These are phyloP conservation scores for Papilio elwesi DNA, from an alignment of 2,888 invertebrate genomes.

Conservation along the genomic window DNA sequence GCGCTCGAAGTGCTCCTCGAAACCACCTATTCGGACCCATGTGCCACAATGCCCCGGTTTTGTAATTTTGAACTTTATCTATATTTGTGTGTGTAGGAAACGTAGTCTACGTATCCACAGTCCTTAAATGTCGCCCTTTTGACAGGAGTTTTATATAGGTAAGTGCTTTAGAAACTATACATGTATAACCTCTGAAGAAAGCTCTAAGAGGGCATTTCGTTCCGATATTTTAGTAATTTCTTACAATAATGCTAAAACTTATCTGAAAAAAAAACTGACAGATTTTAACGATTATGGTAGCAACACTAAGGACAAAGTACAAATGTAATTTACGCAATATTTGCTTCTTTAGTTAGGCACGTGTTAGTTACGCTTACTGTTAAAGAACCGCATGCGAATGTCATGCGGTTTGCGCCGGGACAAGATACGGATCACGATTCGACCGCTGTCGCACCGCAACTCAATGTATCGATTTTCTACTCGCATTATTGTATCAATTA, in stretches of 20 bases:
- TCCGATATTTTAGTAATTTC: not conserved
- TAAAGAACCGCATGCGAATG: constrained; percentile 26
- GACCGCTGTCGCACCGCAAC: constrained; percentile 35
- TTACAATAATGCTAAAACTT: not conserved
- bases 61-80: too few relatives aligned
- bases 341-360: constrained; percentile 21
- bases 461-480: constrained; percentile 30
- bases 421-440: constrained; percentile 37
- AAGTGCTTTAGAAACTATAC: too few relatives aligned
- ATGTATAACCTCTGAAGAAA: too few relatives aligned
- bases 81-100: too few relatives aligned
- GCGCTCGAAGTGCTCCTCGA: too few relatives aligned
- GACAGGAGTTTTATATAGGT: too few relatives aligned
- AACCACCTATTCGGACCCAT: too few relatives aligned
- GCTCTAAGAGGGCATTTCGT: too few relatives aligned
- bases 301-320: constrained; percentile 26
- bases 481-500: constrained; percentile 4
- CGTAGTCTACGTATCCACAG: too few relatives aligned
- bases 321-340: constrained; percentile 19
- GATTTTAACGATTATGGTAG: not conserved
- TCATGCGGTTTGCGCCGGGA: constrained; percentile 26
- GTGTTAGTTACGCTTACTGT: constrained; percentile 32
- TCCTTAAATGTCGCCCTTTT: too few relatives aligned
- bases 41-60: too few relatives aligned
- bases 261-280: not conserved